Percentiles rank a stretch among this genome's conserved stretches.
These are phyloP conservation scores for Drosophila basisetae DNA, from an alignment of 2,888 invertebrate genomes.

Conservation along the genomic window DNA sequence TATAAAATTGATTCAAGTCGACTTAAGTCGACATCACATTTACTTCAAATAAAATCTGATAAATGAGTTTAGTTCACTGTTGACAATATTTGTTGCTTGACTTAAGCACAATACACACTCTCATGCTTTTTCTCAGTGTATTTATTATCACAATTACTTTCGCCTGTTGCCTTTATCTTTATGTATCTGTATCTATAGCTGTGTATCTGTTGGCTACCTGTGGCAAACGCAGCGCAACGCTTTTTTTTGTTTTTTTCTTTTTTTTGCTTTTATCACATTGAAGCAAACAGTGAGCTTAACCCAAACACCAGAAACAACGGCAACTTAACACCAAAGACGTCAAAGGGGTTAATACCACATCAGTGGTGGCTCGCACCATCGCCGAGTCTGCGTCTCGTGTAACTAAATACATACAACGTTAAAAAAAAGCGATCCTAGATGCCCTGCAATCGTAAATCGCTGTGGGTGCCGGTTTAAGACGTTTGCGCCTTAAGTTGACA, in stretches of 20 bases:
- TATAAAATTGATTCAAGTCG: background rate
- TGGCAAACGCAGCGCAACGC: conserved; percentile 49
- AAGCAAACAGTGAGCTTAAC: conserved; percentile 79
- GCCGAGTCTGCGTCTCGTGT: conserved; percentile 40
- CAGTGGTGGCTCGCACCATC: conserved; percentile 21
- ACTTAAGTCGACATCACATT: background rate
- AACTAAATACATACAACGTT: background rate
- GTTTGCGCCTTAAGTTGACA: conserved; percentile 64
- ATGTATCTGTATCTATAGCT: background rate
- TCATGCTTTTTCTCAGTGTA: background rate
- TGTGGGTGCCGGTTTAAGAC: conserved; percentile 34
- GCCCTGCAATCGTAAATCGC: conserved; percentile 63
- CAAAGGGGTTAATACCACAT: conserved; percentile 78
- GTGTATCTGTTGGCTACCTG: conserved; percentile 57
- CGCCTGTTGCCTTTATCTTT: conserved; percentile 20
- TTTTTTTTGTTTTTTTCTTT: background rate
- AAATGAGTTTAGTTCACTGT: background rate
- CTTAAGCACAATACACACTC: background rate
- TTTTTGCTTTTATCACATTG: conserved; percentile 59
- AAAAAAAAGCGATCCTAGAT: background rate
- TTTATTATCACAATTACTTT: conserved; percentile 38
- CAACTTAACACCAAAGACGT: conserved; percentile 78
- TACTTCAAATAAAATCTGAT: too few species aligned
- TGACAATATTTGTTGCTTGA: background rate
- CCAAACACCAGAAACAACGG: conserved; percentile 78